Evolutionary conservation across 1,140 invertebrate genomes (phyloP), one percentile per base, ranked within the genome.

Genomic region (Euura lappo): DNA sequence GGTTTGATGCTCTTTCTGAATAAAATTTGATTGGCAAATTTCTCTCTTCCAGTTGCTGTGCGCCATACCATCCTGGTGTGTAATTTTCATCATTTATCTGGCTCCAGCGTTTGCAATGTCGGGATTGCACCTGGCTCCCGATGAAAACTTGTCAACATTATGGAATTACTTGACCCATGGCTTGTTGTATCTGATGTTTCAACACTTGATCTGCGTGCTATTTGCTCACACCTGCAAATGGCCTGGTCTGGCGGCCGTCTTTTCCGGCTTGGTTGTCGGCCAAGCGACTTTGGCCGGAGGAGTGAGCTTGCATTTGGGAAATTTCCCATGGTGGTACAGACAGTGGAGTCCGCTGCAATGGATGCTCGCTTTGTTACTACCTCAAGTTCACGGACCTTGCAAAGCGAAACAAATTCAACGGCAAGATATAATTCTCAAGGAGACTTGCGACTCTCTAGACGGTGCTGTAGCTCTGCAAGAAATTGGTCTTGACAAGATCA

Each of bases 101-200:
- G 91, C 96, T 44, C 96, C 96, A 13, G 95, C 94, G 10, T 97
- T 95, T 81, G 94, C 94, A 28, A 97, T 97, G 95, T 93, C 93
- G 7, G 95, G 95, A 0, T 87, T 97, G 0, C 88, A 91, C 60
- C 65, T 87, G 1, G 80, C 82, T 2, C 77, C 82, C 0, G 85
- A 87, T 42, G 86, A 88, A 13, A 86, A 84, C 69, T 75, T 87
- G 2, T 84, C 80, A 3, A 85, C 83, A 0, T 44, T 87, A 0
- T 87, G 86, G 85, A 79, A 84, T 72, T 83, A 87, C 45, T 75
- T 86, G 2, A 76, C 77, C 2, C 78, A 81, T 78, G 95, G 95
- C 90, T 81, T 96, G 45, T 85, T 96, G 6, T 96, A 95, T 83
- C 85, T 96, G 7, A 91, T 92, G 76, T 87, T 92, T 60, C 88